Percentiles rank a stretch among this genome's conserved stretches.
Evolutionary conservation across 2,888 invertebrate genomes (phyloP).

Genomic region (Iselma pallidipennis): DNA sequence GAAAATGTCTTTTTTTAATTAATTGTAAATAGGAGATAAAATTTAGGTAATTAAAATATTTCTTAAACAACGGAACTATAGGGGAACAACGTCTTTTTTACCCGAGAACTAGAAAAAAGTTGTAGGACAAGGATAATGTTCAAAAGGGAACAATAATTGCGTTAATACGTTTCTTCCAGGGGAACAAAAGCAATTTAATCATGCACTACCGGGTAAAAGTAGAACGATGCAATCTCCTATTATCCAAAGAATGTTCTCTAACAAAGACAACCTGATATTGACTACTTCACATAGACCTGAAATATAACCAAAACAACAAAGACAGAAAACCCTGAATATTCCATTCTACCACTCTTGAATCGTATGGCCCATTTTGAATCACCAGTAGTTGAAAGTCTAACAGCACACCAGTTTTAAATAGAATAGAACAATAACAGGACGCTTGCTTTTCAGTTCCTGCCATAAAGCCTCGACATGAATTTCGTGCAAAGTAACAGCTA

Average conservation of each 20-base stretch:
- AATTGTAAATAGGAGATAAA: no score
- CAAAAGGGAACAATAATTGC: slow-evolving; percentile 29
- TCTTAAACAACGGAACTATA: no score
- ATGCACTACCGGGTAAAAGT: slow-evolving; percentile 38
- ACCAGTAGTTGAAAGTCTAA: slow-evolving; percentile 42
- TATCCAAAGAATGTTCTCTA: slow-evolving; percentile 38
- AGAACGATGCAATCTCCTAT: slow-evolving; percentile 49
- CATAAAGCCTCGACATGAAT: slow-evolving; percentile 31
- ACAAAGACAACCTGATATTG: slow-evolving; percentile 11
- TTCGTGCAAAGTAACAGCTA: slow-evolving; percentile 31
- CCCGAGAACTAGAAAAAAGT: no score
- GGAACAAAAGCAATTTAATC: slow-evolving; percentile 51
- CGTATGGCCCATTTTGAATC: slow-evolving; percentile 30
- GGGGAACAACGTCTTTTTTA: no score
- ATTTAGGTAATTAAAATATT: no score
- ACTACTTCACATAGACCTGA: not conserved
- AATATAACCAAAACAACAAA: slow-evolving; percentile 14
- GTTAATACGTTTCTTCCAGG: slow-evolving; percentile 33
- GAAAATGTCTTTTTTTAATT: not conserved
- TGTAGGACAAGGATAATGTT: not conserved
- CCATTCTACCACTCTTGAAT: slow-evolving; percentile 30
- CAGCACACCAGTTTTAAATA: slow-evolving; percentile 38
- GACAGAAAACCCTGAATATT: slow-evolving; percentile 14
- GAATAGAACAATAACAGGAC: slow-evolving; percentile 39
- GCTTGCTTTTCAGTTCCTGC: slow-evolving; percentile 31